These are phyloP conservation scores for Micromys minutus DNA, from an alignment of 2,113 vertebrate genomes.

Conservation along the genomic window DNA sequence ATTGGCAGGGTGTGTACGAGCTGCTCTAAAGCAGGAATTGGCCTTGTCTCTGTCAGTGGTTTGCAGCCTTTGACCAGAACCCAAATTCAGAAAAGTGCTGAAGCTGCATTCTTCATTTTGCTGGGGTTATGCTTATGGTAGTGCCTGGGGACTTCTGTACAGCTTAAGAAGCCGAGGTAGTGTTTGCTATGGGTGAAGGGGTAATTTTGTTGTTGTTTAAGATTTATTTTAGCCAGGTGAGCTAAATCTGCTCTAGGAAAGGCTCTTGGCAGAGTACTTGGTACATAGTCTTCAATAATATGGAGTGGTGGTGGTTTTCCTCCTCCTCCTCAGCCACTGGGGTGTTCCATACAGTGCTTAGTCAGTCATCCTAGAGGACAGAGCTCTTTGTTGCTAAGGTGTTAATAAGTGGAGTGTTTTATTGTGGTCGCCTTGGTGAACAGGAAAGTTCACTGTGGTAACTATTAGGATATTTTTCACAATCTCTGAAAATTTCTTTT, in stretches of 20 bases:
- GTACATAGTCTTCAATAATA: background rate
- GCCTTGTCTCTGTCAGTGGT: background rate
- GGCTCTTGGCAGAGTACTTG: background rate
- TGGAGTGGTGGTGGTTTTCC: background rate
- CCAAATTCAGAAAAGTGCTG: background rate
- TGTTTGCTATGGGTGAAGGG: too few species aligned
- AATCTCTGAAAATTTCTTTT: conserved; percentile 67
- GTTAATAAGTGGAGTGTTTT: conserved; percentile 3
- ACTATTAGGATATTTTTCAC: conserved; percentile 58
- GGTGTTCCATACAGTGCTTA: conserved; percentile 22
- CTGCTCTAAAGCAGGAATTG: background rate
- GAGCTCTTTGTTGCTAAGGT: background rate
- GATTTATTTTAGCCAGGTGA: background rate
- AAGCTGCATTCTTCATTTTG: background rate
- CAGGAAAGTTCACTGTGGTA: conserved; percentile 27
- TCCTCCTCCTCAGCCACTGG: background rate
- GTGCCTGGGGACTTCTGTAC: background rate
- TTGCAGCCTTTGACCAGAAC: background rate
- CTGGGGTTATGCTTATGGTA: background rate
- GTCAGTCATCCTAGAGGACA: conserved; percentile 14
- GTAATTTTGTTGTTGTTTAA: background rate
- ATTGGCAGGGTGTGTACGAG: background rate
- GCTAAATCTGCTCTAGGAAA: background rate
- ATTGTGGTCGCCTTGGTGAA: conserved; percentile 43
- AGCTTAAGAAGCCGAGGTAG: background rate